These are phyloP conservation scores for Sebastes fasciatus DNA, from an alignment of 2,113 vertebrate genomes.

Conservation along the genomic window DNA sequence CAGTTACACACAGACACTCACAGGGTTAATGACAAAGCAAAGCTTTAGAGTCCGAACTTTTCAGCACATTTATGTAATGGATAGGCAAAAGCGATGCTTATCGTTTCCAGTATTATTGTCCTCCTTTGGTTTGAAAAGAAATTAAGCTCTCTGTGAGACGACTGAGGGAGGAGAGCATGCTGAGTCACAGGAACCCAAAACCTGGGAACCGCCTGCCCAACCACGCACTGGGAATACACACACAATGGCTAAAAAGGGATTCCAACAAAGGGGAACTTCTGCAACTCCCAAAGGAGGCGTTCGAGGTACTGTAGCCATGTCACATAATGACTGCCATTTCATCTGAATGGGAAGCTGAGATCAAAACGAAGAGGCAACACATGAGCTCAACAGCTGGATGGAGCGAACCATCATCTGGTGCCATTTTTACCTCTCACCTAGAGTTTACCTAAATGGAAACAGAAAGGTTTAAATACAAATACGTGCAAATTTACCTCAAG, in stretches of 20 bases:
- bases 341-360: constrained; percentile 68
- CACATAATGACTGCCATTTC: constrained; percentile 79
- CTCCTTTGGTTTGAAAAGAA: constrained; percentile 72
- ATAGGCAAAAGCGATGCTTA: constrained; percentile 75
- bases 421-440: constrained; percentile 60
- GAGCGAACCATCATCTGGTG: constrained; percentile 57
- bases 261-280: constrained; percentile 78
- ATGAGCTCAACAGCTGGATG: constrained; percentile 72
- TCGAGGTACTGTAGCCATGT: constrained; percentile 77
- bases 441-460: constrained; percentile 33
- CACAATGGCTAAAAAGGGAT: constrained; percentile 84
- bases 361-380: constrained; percentile 66
- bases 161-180: constrained; percentile 75
- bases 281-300: constrained; percentile 77
- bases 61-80: constrained; percentile 77
- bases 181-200: constrained; percentile 88
- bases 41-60: constrained; percentile 65
- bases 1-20: constrained; percentile 34
- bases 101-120: constrained; percentile 76
- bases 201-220: constrained; percentile 82
- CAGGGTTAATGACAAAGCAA: constrained; percentile 54
- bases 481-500: constrained; percentile 12
- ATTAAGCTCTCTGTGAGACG: constrained; percentile 74
- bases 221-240: constrained; percentile 81
- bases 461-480: constrained; percentile 27